Evolutionary conservation across 2,797 vertebrate genomes (phyloP).

Genomic region (Eulemur albifrons): DNA sequence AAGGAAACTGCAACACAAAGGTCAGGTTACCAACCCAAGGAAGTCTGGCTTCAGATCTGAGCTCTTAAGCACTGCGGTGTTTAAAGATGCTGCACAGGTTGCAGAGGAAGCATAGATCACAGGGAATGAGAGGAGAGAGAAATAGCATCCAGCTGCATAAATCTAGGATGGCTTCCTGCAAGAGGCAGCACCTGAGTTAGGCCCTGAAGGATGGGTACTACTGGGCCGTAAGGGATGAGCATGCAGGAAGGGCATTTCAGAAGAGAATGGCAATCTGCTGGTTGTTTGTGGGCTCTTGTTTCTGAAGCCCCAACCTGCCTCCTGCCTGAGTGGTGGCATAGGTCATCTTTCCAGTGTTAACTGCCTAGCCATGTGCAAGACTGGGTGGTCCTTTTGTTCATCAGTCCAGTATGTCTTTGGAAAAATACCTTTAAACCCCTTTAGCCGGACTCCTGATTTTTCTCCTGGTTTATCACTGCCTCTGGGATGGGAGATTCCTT

Average conservation of each 20-base stretch:
- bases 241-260: neutral
- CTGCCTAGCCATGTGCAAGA: neutral
- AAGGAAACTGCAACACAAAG: neutral
- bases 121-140: neutral
- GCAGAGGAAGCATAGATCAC: neutral
- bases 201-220: neutral
- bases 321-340: neutral
- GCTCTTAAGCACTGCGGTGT: neutral
- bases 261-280: neutral
- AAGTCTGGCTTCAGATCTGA: neutral
- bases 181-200: neutral
- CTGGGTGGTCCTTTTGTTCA: neutral
- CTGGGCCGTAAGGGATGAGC: neutral
- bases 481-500: neutral
- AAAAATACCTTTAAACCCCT: neutral
- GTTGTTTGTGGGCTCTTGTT: neutral
- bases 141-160: neutral
- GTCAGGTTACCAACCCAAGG: neutral
- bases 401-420: conserved; percentile 36
- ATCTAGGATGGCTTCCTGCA: neutral
- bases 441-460: neutral
- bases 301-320: neutral
- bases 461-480: neutral
- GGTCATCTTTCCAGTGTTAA: neutral
- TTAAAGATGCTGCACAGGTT: neutral